Evolutionary conservation across 2,888 invertebrate genomes (phyloP).

Genomic region (Agrotis exclamationis): DNA sequence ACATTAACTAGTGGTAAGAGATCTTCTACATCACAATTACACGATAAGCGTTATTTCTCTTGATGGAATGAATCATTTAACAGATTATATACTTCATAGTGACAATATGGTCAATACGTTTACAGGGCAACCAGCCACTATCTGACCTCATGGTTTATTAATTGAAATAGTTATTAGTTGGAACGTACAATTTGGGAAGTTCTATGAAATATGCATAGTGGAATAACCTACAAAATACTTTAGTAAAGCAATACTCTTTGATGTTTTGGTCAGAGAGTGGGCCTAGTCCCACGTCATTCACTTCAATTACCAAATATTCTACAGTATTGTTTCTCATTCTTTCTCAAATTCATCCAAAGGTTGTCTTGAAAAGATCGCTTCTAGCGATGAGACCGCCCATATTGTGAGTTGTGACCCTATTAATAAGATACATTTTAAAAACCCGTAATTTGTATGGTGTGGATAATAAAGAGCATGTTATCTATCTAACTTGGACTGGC

Average conservation of each 20-base stretch:
- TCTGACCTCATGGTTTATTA: background rate
- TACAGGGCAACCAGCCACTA: background rate
- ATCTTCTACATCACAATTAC: too few relatives aligned
- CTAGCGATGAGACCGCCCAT: too few relatives aligned
- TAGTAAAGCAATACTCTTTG: background rate
- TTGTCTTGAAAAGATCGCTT: too few relatives aligned
- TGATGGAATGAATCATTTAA: background rate
- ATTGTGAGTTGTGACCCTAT: too few relatives aligned
- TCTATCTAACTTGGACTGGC: too few relatives aligned
- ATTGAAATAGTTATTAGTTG: slow-evolving; percentile 14
- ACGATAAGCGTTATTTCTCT: background rate
- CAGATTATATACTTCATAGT: background rate
- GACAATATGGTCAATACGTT: background rate
- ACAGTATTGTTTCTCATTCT: too few relatives aligned
- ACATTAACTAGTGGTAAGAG: too few relatives aligned
- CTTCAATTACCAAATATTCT: slow-evolving; percentile 22
- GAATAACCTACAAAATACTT: slow-evolving; percentile 17
- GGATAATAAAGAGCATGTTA: too few relatives aligned
- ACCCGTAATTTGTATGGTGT: too few relatives aligned
- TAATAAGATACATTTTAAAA: too few relatives aligned
- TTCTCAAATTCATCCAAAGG: too few relatives aligned
- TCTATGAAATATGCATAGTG: slow-evolving; percentile 5
- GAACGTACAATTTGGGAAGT: slow-evolving; percentile 11
- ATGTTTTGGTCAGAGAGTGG: slow-evolving; percentile 13
- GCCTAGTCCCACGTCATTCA: slow-evolving; percentile 13